These are phyloP conservation scores for Phymorhynchus buccinoides DNA, from an alignment of 1,140 invertebrate species.

Conservation along the genomic window DNA sequence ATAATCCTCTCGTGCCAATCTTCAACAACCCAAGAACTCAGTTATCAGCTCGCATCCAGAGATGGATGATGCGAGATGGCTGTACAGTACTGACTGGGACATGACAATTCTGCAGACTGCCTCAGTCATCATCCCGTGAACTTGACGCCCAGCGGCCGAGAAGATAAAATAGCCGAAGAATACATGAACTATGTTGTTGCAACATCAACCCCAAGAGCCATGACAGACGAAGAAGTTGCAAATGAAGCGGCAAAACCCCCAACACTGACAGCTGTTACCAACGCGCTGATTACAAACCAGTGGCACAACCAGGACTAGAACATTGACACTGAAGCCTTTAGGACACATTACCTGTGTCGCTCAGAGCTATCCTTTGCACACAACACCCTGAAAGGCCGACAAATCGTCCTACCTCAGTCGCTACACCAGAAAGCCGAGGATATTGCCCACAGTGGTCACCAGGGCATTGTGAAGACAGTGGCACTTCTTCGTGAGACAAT, in stretches of 20 bases:
- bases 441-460: slow-evolving; percentile 45
- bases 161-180: slow-evolving; percentile 7
- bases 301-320: not conserved
- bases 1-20: slow-evolving; percentile 61
- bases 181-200: slow-evolving; percentile 9
- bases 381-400: not conserved
- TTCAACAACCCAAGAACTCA: too few species aligned
- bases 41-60: slow-evolving; percentile 46
- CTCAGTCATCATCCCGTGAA: not conserved
- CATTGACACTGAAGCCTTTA: not conserved
- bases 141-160: not conserved
- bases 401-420: not conserved
- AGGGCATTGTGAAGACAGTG: slow-evolving; percentile 42
- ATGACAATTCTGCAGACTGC: slow-evolving; percentile 43
- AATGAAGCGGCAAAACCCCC: not conserved
- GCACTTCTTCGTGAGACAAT: slow-evolving; percentile 39
- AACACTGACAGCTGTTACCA: not conserved
- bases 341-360: not conserved
- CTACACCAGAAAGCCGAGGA: too few species aligned
- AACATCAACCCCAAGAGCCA: not conserved
- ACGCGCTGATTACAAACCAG: not conserved
- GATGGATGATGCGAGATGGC: slow-evolving; percentile 52
- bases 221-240: not conserved
- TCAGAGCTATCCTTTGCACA: not conserved
- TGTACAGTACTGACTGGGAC: slow-evolving; percentile 48